Base-by-base conservation (phyloP, 2,797 vertebrate genomes). In the Arnoldichthys spilopterus region DNA sequence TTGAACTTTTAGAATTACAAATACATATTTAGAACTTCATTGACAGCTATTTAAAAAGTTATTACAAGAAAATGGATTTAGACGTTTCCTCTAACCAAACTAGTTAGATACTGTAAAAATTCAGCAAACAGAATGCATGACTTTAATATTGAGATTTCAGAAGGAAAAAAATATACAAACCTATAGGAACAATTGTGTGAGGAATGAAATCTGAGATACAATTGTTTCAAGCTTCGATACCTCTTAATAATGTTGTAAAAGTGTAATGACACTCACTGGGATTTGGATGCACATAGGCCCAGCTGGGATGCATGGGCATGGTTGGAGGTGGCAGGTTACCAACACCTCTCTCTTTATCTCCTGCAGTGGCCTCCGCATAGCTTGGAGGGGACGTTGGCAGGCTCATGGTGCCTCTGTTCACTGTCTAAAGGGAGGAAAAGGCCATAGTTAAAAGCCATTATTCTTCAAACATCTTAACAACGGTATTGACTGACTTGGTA, bases 331-430 rank as follows among this genome's bases (percentile, higher is more conserved):
- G 81, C 18, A 80, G 70, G 68, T 68, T 69, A 40, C 62, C 32
- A 30, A 58, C 40, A 20, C 72, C 72, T 20, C 49, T 76, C 58
- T 85, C 83, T 76, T 84, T 86, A 80, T 87, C 85, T 79, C 83
- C 85, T 32, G 86, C 86, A 59, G 78, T 85, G 72, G 85, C 86
- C 76, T 86, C 86, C 20, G 86, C 83, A 43, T 87, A 87, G 77
- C 83, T 87, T 16, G 86, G 86, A 40, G 85, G 86, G 16, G 83
- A 80, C 7, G 78, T 71, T 32, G 83, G 82, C 54, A 85, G 47
- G 79, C 76, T 86, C 86, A 87, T 87, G 58, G 61, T 78, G 32
- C 34, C 34, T 22, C 26, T 32, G 28, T 32, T 13, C 34, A 22
- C 12, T 45, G 22, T 72, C 45, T 22, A 66, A 69, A 43, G 62